Percentiles rank a stretch among this genome's conserved stretches.
These are phyloP conservation scores for Oreochromis aureus DNA, from an alignment of 2,113 vertebrate genomes.

Conservation along the genomic window DNA sequence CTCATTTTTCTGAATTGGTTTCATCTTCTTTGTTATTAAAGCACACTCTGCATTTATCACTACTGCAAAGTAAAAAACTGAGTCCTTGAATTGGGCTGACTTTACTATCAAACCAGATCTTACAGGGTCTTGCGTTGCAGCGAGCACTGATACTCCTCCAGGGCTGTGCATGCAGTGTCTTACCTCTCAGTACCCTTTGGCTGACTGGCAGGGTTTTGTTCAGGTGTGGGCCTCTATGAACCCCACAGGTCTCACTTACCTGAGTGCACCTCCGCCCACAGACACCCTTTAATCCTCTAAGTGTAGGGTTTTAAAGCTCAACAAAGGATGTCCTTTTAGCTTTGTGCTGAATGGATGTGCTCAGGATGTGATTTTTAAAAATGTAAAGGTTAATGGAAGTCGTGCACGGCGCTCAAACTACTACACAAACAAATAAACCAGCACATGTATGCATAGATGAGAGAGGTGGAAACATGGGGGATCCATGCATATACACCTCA, in stretches of 20 bases:
- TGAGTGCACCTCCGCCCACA: not conserved
- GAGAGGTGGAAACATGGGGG: not conserved
- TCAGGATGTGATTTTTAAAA: not conserved
- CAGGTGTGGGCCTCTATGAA: constrained; percentile 33
- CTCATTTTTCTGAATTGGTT: too few relatives aligned
- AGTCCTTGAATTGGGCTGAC: not conserved
- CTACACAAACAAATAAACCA: not conserved
- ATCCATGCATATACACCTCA: not conserved
- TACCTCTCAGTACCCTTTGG: constrained; percentile 22
- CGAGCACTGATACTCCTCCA: constrained; percentile 10
- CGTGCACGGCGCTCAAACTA: not conserved
- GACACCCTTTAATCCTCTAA: constrained; percentile 43
- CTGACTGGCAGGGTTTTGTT: constrained; percentile 45
- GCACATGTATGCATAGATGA: not conserved
- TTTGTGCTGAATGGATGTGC: constrained; percentile 32
- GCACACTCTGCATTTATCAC: not conserved
- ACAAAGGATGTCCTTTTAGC: constrained; percentile 57
- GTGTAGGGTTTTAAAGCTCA: constrained; percentile 40
- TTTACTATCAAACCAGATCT: not conserved
- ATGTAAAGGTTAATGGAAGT: constrained; percentile 17
- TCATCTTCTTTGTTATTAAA: not conserved
- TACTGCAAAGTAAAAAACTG: not conserved
- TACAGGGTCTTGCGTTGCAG: not conserved
- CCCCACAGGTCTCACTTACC: constrained; percentile 40
- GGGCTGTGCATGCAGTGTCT: constrained; percentile 2